phyloP scores from a whole-genome alignment of 2,797 vertebrate species.

The Florisuga fusca region DNA sequence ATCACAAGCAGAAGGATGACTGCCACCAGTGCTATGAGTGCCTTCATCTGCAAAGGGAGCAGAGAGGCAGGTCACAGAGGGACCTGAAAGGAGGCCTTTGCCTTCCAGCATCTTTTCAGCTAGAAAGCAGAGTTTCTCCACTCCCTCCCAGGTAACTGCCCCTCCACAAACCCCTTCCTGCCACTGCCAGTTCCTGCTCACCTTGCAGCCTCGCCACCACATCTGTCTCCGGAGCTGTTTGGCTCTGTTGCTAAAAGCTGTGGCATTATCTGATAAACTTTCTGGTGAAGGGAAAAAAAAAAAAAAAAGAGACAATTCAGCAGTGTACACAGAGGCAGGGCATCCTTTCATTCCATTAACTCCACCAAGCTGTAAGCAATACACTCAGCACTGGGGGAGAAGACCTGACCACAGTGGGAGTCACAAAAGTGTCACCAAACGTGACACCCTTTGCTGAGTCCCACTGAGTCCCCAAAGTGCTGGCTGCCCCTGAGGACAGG shows the following conservation, averaged over 20 bases:
- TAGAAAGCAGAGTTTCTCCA: background rate
- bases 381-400: background rate
- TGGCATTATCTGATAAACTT: constrained; percentile 96
- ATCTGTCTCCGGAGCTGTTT: constrained; percentile 97
- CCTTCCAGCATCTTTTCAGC: background rate
- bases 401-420: background rate
- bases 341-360: background rate
- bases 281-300: constrained; percentile 79
- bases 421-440: background rate
- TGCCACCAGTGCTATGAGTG: constrained; percentile 88
- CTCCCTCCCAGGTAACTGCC: background rate
- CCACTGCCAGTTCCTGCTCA: constrained; percentile 61
- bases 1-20: constrained; percentile 91
- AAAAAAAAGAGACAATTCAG: background rate
- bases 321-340: background rate
- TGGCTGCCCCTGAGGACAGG: background rate
- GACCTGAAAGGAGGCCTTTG: background rate
- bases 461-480: background rate
- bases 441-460: background rate
- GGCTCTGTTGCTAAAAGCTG: constrained; percentile 97
- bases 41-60: constrained; percentile 89
- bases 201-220: constrained; percentile 98
- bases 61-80: background rate
- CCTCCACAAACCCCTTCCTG: background rate
- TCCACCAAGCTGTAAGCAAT: background rate